Base-by-base conservation (phyloP, 2,888 invertebrate genomes). In the Anaspis maculata region DNA sequence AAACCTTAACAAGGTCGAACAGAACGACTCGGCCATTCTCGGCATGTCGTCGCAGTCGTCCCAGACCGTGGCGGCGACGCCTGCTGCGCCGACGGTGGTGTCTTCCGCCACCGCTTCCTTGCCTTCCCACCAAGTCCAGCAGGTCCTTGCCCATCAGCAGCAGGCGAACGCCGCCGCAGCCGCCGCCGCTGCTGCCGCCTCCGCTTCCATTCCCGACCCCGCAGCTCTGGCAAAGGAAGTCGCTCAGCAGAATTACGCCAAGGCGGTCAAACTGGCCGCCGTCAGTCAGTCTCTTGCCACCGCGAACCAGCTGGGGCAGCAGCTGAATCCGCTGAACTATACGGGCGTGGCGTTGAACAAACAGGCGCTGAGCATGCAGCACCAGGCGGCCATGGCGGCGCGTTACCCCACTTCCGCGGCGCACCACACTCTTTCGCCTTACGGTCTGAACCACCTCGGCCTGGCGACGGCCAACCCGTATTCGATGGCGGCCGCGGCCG, bases 171-270 rank as follows among this genome's bases (percentile, higher is more conserved):
- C 53, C 32, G 44, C 61, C 49, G 38, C 46, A 34, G 34, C 49
- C 37, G 39, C 49, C 30, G 41, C 52, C 32, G 42, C 49, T 30
- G 51, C 21, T 32, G 46, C 47, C 30, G 37, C 49, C n/a, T 43
- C 50, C 25, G 51, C 57, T 16, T 48, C 53, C 23, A 50, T 56
- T 49, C 67, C 71, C 37, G 78, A 80, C 62, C 72, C 80, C 14
- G 79, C 76, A 30, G 68, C 79, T 25, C 63, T 83, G 44, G 85
- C 85, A 53, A 85, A 85, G 59, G 85, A 85, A 56, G 82, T 84
- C 42, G 85, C 85, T 22, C 85, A 85, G 60, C 85, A 85, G 67
- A 85, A 80, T 61, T 85, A 85, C 62, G 80, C 83, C 21, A 83
- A 83, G 61, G 81, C 80, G 9, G 71, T 84, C 27, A 79, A 79